Evolutionary conservation across 2,113 vertebrate genomes (phyloP).

Genomic region (Turdus rufiventris): DNA sequence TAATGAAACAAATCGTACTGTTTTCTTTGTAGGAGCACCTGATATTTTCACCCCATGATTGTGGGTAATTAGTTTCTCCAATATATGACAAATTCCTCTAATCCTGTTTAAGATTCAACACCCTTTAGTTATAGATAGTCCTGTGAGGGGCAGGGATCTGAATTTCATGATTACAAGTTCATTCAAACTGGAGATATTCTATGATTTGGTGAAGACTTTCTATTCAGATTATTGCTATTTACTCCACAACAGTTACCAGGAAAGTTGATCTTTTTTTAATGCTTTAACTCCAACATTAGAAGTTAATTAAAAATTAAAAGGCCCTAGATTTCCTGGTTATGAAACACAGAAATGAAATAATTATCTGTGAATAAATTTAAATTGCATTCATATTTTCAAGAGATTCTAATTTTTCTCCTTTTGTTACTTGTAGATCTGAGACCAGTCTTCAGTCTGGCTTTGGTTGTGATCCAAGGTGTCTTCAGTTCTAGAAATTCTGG

Average conservation of each 20-base stretch:
- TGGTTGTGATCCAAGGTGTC: not conserved
- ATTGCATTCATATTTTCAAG: not conserved
- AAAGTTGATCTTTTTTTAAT: not conserved
- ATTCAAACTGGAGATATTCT: not conserved
- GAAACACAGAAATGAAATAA: not conserved
- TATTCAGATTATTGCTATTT: not conserved
- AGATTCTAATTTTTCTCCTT: not conserved
- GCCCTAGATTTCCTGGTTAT: not conserved
- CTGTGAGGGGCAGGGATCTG: not conserved
- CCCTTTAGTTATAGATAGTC: not conserved
- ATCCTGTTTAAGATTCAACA: not conserved
- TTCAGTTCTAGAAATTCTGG: not conserved
- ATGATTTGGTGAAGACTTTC: not conserved
- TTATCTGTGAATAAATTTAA: not conserved
- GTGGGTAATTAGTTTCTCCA: not conserved
- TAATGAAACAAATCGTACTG: not conserved
- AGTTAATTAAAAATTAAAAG: not conserved
- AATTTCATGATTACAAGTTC: not conserved
- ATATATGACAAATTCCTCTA: not conserved
- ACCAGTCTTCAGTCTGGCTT: not conserved
- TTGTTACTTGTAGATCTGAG: not conserved
- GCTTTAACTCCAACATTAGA: not conserved
- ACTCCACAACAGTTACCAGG: not conserved
- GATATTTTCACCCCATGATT: not conserved
- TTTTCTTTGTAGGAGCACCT: not conserved